Percentiles rank a stretch among this genome's conserved stretches.
Evolutionary conservation across 2,888 invertebrate species (phyloP).

Genomic region (Athalia circularis): DNA sequence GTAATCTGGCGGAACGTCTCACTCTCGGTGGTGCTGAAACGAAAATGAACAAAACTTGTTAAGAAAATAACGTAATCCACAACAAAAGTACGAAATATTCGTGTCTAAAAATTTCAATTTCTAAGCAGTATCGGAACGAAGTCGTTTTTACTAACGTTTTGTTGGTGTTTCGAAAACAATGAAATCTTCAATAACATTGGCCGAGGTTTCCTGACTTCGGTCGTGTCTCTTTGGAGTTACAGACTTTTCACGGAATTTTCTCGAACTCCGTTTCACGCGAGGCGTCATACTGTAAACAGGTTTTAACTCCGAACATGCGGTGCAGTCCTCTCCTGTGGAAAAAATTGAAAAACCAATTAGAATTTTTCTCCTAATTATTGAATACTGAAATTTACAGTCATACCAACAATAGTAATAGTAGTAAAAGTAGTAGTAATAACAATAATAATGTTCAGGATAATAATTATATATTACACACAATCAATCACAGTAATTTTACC

Average conservation of each 20-base stretch:
- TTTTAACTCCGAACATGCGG: not conserved
- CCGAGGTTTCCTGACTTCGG: not conserved
- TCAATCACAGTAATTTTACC: slow-evolving; percentile 4
- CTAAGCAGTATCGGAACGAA: not conserved
- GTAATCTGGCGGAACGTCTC: not conserved
- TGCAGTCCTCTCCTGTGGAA: slow-evolving; percentile 16
- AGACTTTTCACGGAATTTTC: not conserved
- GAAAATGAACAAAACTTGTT: not conserved
- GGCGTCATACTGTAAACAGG: not conserved
- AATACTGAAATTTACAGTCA: too few relatives aligned
- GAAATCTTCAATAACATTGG: not conserved
- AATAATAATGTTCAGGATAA: too few relatives aligned
- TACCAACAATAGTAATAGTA: too few relatives aligned
- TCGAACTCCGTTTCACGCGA: not conserved
- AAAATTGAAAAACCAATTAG: not conserved
- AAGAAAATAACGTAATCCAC: not conserved
- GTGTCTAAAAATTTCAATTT: not conserved
- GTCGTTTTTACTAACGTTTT: slow-evolving; percentile 3
- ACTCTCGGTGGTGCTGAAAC: slow-evolving; percentile 1
- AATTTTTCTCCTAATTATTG: too few relatives aligned
- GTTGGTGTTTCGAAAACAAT: slow-evolving; percentile 12
- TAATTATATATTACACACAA: too few relatives aligned
- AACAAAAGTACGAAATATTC: not conserved
- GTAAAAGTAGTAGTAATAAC: too few relatives aligned
- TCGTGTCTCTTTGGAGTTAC: not conserved